Evolutionary conservation across 1,140 invertebrate species (phyloP), one percentile per base, ranked within the genome.

Genomic region (Hyles vespertilio): DNA sequence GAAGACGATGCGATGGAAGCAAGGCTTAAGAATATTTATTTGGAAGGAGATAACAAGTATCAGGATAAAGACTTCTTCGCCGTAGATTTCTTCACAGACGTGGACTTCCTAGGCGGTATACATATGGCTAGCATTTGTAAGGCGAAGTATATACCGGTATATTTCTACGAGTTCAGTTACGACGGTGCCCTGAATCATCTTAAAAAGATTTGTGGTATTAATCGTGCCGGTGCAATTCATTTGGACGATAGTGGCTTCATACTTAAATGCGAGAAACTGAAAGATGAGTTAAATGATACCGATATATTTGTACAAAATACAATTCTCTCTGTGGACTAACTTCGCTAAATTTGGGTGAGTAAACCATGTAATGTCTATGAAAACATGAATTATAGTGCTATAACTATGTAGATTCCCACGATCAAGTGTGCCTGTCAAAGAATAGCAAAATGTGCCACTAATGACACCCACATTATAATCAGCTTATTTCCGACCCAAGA

Each of bases 241-340:
- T 86, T 74, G 1, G 87, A 89, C 56, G 89, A 90, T 3, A 74
- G 74, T 3, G 78, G 79, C 3, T 90, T 89, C 51, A 51, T 90
- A 11, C 61, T 81, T 9, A 83, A 76, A 59, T 68, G 58, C 53
- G 54, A 65, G 10, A 56, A 68, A 36, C 58, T 89, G 1, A 61
- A 56, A 11, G 60, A 51, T 0, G 51, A 70, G 40, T 44, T 84
- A 6, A 69, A 79, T 34, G 74, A 80, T 5, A 72, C 61, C 1
- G 89, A 90, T 63, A 66, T 67, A 50, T 32, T 74, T 5, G 77
- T 89, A 0, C 60, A 69, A 53, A 58, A 87, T 32, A 74, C 79
- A 56, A 81, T 91, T 67, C 75, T 80, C 68, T 9, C 80, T 91
- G 83, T 91, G 90, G 90, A 86, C 89, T 4, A 88, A 91, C 60